Evolutionary conservation across 1,140 invertebrate species (phyloP), one percentile per base, ranked within the genome.

Genomic region (Bombus fervidus): DNA sequence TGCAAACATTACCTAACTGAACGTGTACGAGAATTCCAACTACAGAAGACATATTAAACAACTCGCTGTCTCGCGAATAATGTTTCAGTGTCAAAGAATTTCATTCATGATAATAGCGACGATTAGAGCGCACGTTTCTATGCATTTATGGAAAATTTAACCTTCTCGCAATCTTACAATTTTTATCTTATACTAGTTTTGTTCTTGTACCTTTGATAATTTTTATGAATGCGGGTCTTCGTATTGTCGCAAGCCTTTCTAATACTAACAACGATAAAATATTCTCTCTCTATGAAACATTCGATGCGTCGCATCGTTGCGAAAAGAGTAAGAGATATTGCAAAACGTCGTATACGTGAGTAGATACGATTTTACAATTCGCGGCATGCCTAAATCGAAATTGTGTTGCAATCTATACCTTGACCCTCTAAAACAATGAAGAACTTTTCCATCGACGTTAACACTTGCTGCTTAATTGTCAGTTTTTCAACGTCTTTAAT

Each of bases 1-100:
- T 69, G 78, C 43, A 80, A 80, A 80, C 31, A 43, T 79, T 47
- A 34, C 59, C 31, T 31, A 68, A 66, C 22, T n/a, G 41, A 69
- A 39, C 28, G 13, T 62, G 9, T 25, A 15, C 9, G 41, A 31
- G 77, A 66, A 59, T 34, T 34, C 39, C 22, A 34, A 62, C 5
- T 39, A 41, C 18, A 64, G 53, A n/a, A 31, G 57, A 77, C 10
- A n/a, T 18, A 15, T 72, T 18, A 28, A 34, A 28, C 39, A 4
- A 15, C 31, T 1, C 28, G 1, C 4, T 62, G 22, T 43, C 41
- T 75, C 75, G 12, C 3, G 9, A 31, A 39, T 41, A 28, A 9
- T 1, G 18, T 15, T 78, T 64, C 22, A 41, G 39, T 57, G 47
- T 41, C 37, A 34, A 41, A 28, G 37, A 62, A 41, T 31, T 77